Conservation (phyloP, 2,888 invertebrate species). For the Cheilosia scutellata region DNA sequence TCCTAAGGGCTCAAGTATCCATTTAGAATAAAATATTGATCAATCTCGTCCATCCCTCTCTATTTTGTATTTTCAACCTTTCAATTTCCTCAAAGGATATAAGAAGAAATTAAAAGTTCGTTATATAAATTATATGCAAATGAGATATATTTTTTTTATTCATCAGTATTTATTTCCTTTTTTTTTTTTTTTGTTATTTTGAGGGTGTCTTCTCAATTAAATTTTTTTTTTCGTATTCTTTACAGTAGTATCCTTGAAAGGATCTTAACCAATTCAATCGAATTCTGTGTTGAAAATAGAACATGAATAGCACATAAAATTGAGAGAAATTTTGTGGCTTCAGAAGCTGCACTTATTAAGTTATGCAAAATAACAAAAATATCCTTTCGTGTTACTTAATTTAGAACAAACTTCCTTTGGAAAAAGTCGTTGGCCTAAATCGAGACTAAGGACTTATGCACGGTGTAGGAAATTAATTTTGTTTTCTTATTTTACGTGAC, state of each 20-base stretch:
- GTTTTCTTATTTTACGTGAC: constrained; percentile 41
- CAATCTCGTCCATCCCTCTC: background rate
- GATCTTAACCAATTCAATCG: constrained; percentile 47
- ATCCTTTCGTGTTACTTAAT: constrained; percentile 45
- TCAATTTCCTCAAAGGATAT: constrained; percentile 64
- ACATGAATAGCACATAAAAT: constrained; percentile 14
- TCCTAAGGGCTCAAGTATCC: background rate
- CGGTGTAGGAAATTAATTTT: constrained; percentile 14
- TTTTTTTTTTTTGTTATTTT: constrained; percentile 10
- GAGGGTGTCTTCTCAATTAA: background rate
- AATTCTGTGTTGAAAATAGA: constrained; percentile 1
- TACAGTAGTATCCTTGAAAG: constrained; percentile 13
- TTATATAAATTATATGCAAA: constrained; percentile 65
- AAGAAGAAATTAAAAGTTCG: constrained; percentile 64
- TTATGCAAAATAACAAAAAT: constrained; percentile 52
- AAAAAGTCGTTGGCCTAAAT: background rate
- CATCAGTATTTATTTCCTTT: background rate
- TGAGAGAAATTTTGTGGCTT: constrained; percentile 40
- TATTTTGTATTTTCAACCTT: constrained; percentile 21
- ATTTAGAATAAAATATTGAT: background rate
- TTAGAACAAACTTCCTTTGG: constrained; percentile 16
- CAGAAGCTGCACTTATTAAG: constrained; percentile 47
- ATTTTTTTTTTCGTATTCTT: background rate
- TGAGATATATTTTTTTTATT: constrained; percentile 33
- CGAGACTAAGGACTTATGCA: background rate